Evolutionary conservation across 2,888 invertebrate genomes (phyloP).

Genomic region (Caenorhabditis sp.): DNA sequence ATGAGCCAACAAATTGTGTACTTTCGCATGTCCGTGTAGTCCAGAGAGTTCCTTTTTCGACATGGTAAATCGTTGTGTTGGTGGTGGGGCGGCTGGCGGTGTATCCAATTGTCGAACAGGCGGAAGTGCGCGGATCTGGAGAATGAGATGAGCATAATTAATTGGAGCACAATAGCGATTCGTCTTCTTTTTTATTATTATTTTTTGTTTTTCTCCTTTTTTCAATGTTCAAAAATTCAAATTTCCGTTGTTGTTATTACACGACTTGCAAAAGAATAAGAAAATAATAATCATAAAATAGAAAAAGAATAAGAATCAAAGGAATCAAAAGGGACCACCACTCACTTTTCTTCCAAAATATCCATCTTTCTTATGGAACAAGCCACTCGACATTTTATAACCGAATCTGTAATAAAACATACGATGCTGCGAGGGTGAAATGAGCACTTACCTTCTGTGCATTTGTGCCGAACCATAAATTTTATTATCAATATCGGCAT

Average conservation of each 20-base stretch:
- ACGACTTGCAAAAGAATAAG: too few relatives aligned
- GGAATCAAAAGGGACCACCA: not conserved
- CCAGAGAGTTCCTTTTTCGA: constrained; percentile 58
- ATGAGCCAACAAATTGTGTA: constrained; percentile 60
- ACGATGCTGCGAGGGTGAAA: not conserved
- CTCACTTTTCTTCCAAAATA: constrained; percentile 63
- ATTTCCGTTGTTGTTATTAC: too few relatives aligned
- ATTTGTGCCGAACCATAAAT: constrained; percentile 69
- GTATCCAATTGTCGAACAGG: constrained; percentile 64
- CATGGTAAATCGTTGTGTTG: constrained; percentile 60
- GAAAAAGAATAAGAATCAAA: too few relatives aligned
- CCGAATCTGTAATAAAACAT: constrained; percentile 53
- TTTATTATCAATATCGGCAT: constrained; percentile 62
- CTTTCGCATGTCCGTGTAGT: constrained; percentile 57
- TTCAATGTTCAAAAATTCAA: too few relatives aligned
- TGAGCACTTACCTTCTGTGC: constrained; percentile 56
- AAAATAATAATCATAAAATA: not conserved
- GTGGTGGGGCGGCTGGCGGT: constrained; percentile 51
- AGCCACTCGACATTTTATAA: constrained; percentile 68
- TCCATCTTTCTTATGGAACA: constrained; percentile 69
- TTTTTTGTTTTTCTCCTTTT: not conserved
- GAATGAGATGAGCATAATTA: too few relatives aligned
- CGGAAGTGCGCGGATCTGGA: constrained; percentile 59
- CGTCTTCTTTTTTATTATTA: too few relatives aligned
- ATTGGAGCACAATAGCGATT: too few relatives aligned